Conservation (phyloP, 2,113 vertebrate genomes). For the Crocuta crocuta region DNA sequence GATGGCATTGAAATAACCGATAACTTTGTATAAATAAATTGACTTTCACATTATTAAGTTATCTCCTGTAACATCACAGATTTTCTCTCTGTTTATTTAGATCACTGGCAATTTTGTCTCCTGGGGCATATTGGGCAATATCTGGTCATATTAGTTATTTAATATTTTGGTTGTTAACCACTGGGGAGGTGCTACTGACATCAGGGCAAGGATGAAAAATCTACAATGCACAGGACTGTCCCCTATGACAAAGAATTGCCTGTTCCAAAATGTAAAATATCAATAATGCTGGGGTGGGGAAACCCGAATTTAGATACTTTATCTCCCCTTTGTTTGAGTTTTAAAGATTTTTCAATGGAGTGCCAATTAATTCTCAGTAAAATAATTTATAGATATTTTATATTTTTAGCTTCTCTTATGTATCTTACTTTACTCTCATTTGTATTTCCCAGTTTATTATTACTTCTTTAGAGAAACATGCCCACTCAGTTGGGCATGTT, state of each 20-base stretch:
- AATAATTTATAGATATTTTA: not conserved
- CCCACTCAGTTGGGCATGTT: not conserved
- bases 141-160: not conserved
- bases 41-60: not conserved
- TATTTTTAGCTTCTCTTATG: not conserved
- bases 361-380: not conserved
- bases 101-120: not conserved
- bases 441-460: not conserved
- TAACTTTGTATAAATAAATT: not conserved
- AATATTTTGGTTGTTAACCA: not conserved
- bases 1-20: not conserved
- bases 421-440: not conserved
- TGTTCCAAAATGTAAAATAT: not conserved
- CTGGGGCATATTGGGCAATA: not conserved
- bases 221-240: not conserved
- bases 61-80: not conserved
- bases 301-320: not conserved
- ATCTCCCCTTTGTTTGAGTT: not conserved
- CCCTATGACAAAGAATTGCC: not conserved
- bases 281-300: not conserved
- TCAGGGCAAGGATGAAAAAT: not conserved
- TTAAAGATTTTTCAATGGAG: not conserved
- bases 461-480: not conserved
- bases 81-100: not conserved
- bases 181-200: not conserved